Evolutionary conservation across 2,888 invertebrate species (phyloP), one percentile per base, ranked within the genome.

Genomic region (Melipona bicolor): DNA sequence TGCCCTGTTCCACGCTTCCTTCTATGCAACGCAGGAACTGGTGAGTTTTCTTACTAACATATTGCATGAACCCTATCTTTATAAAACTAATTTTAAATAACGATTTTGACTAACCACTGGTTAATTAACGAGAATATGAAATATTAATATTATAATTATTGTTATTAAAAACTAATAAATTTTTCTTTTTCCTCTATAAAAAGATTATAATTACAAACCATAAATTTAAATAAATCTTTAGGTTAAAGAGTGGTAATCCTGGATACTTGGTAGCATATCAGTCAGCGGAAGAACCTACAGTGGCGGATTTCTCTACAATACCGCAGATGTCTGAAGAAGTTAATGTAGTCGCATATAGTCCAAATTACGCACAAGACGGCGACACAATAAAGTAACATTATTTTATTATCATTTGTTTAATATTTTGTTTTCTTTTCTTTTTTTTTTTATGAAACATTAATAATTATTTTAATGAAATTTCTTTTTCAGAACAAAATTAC

Each of bases 251-350:
- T 27, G 97, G 97, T 0, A 97, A 96, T 95, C 97, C 97, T 0
- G 97, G 97, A 32, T 97, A 96, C 94, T 95, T 97, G 89, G 96
- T 97, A 43, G 96, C 97, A 71, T 96, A 96, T 91, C 98, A 98
- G 95, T 96, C 97, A 24, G 95, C 95, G 1, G 93, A 94, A 17
- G 92, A 94, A 52, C 93, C 93, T 5, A 95, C 95, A 15, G 93
- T 93, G 4, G 96, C 96, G 71, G 95, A 97, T 93, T 95, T 97
- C 68, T 95, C 95, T 0, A 88, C 91, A 6, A 90, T 96, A 52
- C 91, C 94, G 19, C 91, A 94, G 3, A 93, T 97, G 82, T 96
- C 97, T 0, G 95, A 95, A 19, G 95, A 96, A 90, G 95, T 97
- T 92, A 96, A 96, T 50, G 95, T 97, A n/a, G 94, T 95, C 75